Percentiles rank a stretch among this genome's conserved stretches.
Evolutionary conservation across 1,140 invertebrate species (phyloP).

Genomic region (Calephelis virginiensis): DNA sequence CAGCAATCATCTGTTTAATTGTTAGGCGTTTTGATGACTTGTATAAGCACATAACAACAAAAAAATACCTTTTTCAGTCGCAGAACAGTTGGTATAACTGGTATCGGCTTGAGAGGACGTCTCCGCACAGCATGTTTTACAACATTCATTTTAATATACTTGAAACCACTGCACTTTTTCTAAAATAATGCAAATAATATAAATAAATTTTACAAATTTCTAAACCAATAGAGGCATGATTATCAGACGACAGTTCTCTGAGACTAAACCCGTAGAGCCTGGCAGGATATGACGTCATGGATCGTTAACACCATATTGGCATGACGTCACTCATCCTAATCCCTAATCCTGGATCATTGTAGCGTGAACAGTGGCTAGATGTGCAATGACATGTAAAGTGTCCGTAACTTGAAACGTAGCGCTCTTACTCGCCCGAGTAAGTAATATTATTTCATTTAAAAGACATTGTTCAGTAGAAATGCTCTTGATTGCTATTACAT

Average conservation of each 20-base stretch:
- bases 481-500: too few relatives aligned
- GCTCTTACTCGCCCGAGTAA: not conserved
- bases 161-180: too few relatives aligned
- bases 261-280: constrained; percentile 46
- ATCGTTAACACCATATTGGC: constrained; percentile 51
- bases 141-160: constrained; percentile 5
- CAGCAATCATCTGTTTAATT: constrained; percentile 10
- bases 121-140: constrained; percentile 9
- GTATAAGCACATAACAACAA: not conserved
- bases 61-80: not conserved
- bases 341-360: constrained; percentile 36
- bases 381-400: constrained; percentile 19
- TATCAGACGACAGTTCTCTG: constrained; percentile 52
- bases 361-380: constrained; percentile 30
- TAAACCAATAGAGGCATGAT: constrained; percentile 27
- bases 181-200: not conserved
- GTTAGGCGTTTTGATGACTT: not conserved
- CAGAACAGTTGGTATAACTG: not conserved
- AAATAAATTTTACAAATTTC: not conserved
- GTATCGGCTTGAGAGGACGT: not conserved
- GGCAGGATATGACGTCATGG: constrained; percentile 56
- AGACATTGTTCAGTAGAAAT: too few relatives aligned
- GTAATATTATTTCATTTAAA: not conserved
- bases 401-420: not conserved
- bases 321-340: constrained; percentile 56